Evolutionary conservation across 2,888 invertebrate species (phyloP).

Genomic region (Urechis unicinctus): DNA sequence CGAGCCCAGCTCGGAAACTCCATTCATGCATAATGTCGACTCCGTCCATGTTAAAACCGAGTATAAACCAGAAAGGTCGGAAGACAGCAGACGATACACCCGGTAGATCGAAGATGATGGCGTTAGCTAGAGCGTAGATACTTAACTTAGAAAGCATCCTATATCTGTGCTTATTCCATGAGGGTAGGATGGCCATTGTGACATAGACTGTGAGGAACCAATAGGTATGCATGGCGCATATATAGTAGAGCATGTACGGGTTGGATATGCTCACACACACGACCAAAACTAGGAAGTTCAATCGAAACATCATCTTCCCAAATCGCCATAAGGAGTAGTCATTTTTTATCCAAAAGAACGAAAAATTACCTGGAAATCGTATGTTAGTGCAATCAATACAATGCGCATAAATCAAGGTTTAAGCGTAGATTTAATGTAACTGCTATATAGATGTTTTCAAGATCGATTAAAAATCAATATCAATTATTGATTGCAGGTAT

Average conservation of each 20-base stretch:
- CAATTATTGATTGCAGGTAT: no score
- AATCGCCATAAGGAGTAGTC: conserved; percentile 33
- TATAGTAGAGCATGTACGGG: conserved; percentile 38
- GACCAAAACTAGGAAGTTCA: conserved; percentile 34
- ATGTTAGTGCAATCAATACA: not conserved
- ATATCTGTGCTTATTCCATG: conserved; percentile 27
- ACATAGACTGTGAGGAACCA: conserved; percentile 35
- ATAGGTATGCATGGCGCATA: conserved; percentile 41
- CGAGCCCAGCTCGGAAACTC: conserved; percentile 30
- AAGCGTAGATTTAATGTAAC: no score
- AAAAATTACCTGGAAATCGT: conserved; percentile 32
- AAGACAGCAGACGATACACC: conserved; percentile 23
- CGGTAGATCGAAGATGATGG: conserved; percentile 30
- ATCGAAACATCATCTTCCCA: conserved; percentile 36
- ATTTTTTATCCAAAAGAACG: conserved; percentile 35
- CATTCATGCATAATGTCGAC: conserved; percentile 31
- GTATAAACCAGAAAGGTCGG: conserved; percentile 25
- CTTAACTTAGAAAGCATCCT: conserved; percentile 31
- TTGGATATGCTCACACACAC: conserved; percentile 28
- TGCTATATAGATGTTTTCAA: no score
- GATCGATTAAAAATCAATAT: no score
- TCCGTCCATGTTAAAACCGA: conserved; percentile 23
- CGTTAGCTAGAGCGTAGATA: conserved; percentile 25
- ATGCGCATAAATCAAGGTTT: no score
- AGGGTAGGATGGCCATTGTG: conserved; percentile 27